A percentile compares a stretch with the other conserved stretches of the same genome.
These are phyloP conservation scores for Eriocheir sinensis DNA, from an alignment of 1,140 invertebrate genomes.

Conservation along the genomic window DNA sequence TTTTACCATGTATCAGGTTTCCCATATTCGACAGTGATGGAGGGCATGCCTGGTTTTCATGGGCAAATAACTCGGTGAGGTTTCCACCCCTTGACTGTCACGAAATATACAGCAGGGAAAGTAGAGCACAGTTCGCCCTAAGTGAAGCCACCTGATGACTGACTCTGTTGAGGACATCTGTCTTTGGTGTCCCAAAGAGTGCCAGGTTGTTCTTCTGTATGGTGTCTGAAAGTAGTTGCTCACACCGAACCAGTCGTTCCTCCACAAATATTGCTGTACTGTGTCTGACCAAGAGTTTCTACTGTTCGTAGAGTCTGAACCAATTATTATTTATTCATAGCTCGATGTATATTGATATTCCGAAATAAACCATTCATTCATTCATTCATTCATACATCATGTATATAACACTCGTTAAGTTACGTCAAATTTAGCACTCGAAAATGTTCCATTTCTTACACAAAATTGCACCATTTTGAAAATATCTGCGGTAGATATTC, in stretches of 20 bases:
- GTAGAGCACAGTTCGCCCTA: not conserved
- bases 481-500: not conserved
- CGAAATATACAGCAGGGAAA: slow-evolving; percentile 10
- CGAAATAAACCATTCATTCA: too few species aligned
- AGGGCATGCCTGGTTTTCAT: not conserved
- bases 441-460: not conserved
- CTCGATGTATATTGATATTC: too few species aligned
- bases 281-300: too few species aligned
- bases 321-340: not conserved
- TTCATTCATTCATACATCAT: too few species aligned
- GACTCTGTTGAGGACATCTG: not conserved
- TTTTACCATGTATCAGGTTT: not conserved
- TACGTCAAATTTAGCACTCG: too few species aligned
- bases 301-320: not conserved
- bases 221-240: not conserved
- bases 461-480: not conserved
- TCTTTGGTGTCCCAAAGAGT: slow-evolving; percentile 27
- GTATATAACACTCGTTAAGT: too few species aligned
- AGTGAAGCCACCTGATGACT: slow-evolving; percentile 1
- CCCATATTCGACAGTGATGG: slow-evolving; percentile 25
- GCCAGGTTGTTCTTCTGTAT: not conserved
- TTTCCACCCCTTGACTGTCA: not conserved
- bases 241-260: not conserved
- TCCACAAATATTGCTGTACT: too few species aligned
- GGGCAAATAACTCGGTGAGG: slow-evolving; percentile 33